Conservation (phyloP, 2,888 invertebrate genomes). For the Cantharis nigra region DNA sequence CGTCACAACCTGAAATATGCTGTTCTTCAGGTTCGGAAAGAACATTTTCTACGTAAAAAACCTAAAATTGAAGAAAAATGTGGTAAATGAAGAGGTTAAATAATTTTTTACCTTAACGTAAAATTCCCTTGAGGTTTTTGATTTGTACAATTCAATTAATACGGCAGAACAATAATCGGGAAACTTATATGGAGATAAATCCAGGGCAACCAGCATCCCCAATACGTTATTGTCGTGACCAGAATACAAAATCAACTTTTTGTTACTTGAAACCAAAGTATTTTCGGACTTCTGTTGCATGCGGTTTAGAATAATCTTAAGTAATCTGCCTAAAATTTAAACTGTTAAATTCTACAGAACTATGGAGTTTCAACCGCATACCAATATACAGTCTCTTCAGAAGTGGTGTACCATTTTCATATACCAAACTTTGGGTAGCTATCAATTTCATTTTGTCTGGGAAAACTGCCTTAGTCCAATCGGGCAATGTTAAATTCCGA, state of each 20-base stretch:
- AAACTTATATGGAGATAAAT: conserved; percentile 39
- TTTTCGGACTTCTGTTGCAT: conserved; percentile 35
- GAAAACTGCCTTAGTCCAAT: not conserved
- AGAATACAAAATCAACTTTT: conserved; percentile 48
- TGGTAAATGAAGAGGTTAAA: too few species aligned
- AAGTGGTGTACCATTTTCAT: not conserved
- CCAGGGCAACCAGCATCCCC: conserved; percentile 39
- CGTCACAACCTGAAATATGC: conserved; percentile 38
- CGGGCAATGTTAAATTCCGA: not conserved
- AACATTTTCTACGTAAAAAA: conserved; percentile 27
- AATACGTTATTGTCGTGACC: conserved; percentile 50
- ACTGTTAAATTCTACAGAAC: not conserved
- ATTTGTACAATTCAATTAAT: conserved; percentile 42
- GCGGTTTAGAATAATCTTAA: conserved; percentile 45
- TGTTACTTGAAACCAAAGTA: conserved; percentile 33
- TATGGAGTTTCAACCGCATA: not conserved
- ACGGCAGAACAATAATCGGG: conserved; percentile 47
- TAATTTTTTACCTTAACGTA: conserved; percentile 31
- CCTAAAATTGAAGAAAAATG: conserved; percentile 20
- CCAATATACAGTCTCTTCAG: not conserved
- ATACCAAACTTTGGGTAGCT: not conserved
- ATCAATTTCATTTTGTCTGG: not conserved
- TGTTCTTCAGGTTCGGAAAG: conserved; percentile 31
- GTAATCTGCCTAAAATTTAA: conserved; percentile 45
- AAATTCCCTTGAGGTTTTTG: conserved; percentile 20